Percentiles rank a stretch among this genome's conserved stretches.
phyloP scores from a whole-genome alignment of 2,113 vertebrate species.

The Elanus axillaris region DNA sequence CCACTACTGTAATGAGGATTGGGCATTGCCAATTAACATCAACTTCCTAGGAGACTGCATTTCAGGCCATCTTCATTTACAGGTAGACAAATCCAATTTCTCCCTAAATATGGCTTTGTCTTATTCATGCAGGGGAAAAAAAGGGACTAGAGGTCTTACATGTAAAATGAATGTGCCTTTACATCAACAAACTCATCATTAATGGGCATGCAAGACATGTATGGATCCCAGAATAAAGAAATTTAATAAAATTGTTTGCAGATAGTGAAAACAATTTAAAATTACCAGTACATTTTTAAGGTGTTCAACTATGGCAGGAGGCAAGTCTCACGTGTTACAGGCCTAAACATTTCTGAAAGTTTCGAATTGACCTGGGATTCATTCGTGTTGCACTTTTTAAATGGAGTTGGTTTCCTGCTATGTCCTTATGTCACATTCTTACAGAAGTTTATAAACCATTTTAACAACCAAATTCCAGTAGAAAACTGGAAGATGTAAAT shows the following conservation, averaged over 20 bases:
- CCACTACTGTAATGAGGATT: neutral
- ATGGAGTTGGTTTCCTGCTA: neutral
- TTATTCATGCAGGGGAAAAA: neutral
- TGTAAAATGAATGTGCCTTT: neutral
- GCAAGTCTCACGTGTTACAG: neutral
- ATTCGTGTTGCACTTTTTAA: neutral
- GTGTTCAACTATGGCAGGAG: neutral
- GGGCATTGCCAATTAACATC: neutral
- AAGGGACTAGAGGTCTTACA: neutral
- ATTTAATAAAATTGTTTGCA: neutral
- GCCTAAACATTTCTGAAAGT: neutral
- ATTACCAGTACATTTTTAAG: neutral
- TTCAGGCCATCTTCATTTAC: neutral
- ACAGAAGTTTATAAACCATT: neutral
- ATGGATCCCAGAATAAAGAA: neutral
- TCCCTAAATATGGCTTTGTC: neutral
- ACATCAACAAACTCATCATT: neutral
- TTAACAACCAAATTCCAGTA: neutral
- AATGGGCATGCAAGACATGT: neutral
- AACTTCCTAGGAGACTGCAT: neutral
- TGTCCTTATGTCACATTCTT: neutral
- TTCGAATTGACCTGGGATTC: neutral
- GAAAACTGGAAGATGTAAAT: neutral
- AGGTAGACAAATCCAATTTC: neutral
- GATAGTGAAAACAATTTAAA: neutral